phyloP scores from a whole-genome alignment of 2,113 vertebrate genomes.

The Pristiophorus japonicus region DNA sequence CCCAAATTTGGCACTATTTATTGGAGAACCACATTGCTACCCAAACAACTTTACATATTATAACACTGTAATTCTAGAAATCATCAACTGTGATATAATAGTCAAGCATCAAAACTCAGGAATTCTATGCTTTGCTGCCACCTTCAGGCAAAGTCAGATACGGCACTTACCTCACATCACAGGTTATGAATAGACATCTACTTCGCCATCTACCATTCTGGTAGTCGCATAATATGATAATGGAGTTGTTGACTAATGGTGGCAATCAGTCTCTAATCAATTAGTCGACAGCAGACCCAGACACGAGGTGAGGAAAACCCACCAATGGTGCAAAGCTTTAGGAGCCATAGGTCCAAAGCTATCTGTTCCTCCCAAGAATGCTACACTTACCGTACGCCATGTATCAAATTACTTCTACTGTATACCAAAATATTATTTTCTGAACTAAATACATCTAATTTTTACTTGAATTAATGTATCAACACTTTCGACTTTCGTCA shows the following conservation, averaged over 20 bases:
- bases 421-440: conserved; percentile 6
- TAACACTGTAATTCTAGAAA: not conserved
- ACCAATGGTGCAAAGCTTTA: not conserved
- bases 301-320: not conserved
- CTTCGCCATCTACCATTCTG: not conserved
- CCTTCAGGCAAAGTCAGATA: not conserved
- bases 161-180: not conserved
- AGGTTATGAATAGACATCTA: not conserved
- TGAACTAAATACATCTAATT: not conserved
- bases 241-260: not conserved
- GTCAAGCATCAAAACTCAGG: not conserved
- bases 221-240: not conserved
- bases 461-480: not conserved
- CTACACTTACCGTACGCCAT: not conserved
- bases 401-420: not conserved
- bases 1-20: not conserved
- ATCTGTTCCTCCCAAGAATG: not conserved
- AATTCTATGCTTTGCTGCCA: conserved; percentile 7
- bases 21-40: not conserved
- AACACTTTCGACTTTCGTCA: not conserved
- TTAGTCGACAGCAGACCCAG: too few species aligned
- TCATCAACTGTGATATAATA: not conserved
- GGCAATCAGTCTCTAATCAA: not conserved
- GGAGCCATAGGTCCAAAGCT: not conserved
- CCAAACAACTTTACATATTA: not conserved